These are phyloP conservation scores for Cheumatopsyche charites DNA, from an alignment of 1,140 invertebrate genomes.

Conservation along the genomic window DNA sequence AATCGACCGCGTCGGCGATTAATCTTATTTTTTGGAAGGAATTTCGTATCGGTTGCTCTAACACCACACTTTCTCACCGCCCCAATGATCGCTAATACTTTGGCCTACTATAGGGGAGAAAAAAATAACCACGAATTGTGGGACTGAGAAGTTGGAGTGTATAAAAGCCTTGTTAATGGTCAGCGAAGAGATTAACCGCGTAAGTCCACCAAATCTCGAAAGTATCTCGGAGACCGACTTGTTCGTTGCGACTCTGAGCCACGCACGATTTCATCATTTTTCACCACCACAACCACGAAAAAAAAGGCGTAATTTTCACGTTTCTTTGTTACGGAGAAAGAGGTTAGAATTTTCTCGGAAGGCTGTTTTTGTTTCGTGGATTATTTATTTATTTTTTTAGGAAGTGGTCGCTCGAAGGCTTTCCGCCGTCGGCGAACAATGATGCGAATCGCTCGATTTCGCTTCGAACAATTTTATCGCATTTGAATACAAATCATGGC, in stretches of 20 bases:
- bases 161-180: conserved; percentile 31
- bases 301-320: conserved; percentile 8
- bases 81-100: conserved; percentile 12
- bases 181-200: conserved; percentile 21
- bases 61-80: background rate
- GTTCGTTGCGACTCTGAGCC: conserved; percentile 11
- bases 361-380: background rate
- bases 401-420: no score
- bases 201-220: conserved; percentile 27
- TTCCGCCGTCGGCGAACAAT: background rate
- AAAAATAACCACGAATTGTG: conserved; percentile 15
- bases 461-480: background rate
- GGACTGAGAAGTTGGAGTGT: conserved; percentile 21
- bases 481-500: conserved; percentile 14
- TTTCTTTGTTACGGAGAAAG: conserved; percentile 14
- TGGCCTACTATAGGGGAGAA: no score
- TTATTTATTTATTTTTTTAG: conserved; percentile 3
- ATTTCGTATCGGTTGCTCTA: background rate
- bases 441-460: background rate
- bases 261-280: conserved; percentile 14
- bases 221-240: conserved; percentile 20
- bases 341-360: background rate
- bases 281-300: conserved; percentile 1
- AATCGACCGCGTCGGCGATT: no score
- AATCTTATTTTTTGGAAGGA: no score